Base-by-base conservation (phyloP, 1,140 invertebrate species). In the Drosophila saltans region DNA sequence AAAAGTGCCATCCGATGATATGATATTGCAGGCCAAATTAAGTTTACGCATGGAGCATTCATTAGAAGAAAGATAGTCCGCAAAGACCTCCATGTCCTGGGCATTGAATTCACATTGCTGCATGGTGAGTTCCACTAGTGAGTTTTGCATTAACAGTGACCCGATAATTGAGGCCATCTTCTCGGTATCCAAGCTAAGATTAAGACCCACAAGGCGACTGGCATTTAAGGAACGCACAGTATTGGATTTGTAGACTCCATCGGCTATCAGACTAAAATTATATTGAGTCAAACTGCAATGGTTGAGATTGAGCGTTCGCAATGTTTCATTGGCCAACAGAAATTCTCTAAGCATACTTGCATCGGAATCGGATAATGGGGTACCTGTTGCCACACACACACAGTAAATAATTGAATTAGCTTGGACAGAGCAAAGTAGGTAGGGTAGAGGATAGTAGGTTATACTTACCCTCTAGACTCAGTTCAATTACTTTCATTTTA, bases 81-180 rank as follows among this genome's bases (percentile, higher is more conserved):
- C 74, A 24, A 92, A 68, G 6, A 67, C 58, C 55, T 84, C 61
- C 88, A 92, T 90, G 40, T 92, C 91, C 52, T 81, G 78, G 4
- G 77, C 79, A 1, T 61, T 65, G 8, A 92, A 48, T 10, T 90
- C 81, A 52, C 88, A 92, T 6, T 81, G 75, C 11, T 81, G 59
- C 55, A 92, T 28, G 26, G 71, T 65, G 2, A 92, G 66, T 24
- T 74, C 69, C 6, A 57, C 64, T 2, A 92, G 65, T 16, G 61
- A 63, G 28, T 90, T 90, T 58, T 92, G 90, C 84, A 80, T 81
- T 0, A 91, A 59, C 10, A 92, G 28, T 4, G 80, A 76, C 0
- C 81, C 62, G 6, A 92, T 16, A 10, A 80, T 55, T 0, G 70
- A 75, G n/a, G 57, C 45, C 8, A 92, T 80, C 60, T 91, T 91